phyloP scores from a whole-genome alignment of 2,888 invertebrate species.

The Tupiocoris notatus region DNA sequence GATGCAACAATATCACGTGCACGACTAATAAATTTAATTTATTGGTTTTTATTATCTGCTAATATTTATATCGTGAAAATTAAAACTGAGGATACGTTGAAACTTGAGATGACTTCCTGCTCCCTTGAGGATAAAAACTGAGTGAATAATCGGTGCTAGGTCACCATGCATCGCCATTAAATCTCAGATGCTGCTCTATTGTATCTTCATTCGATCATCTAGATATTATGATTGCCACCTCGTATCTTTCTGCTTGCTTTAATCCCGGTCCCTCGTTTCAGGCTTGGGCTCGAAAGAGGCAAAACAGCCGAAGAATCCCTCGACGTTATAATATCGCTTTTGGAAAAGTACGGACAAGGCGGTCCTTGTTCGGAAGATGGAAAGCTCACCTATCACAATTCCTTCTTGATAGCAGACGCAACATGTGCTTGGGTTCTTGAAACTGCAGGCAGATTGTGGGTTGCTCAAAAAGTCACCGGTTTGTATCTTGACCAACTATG shows the following conservation, averaged over 20 bases:
- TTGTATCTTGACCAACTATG: too few relatives aligned
- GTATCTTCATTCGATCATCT: background rate
- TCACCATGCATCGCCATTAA: too few relatives aligned
- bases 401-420: slow-evolving; percentile 71
- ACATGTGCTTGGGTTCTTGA: slow-evolving; percentile 71
- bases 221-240: background rate
- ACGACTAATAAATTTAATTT: too few relatives aligned
- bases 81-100: too few relatives aligned
- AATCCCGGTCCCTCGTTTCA: slow-evolving; percentile 20
- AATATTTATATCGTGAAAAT: too few relatives aligned
- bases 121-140: too few relatives aligned
- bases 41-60: too few relatives aligned
- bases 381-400: slow-evolving; percentile 64
- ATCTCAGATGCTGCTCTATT: too few relatives aligned
- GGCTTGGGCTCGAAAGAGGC: slow-evolving; percentile 67
- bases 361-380: slow-evolving; percentile 66
- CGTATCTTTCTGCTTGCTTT: slow-evolving; percentile 54
- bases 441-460: slow-evolving; percentile 76
- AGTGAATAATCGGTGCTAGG: too few relatives aligned
- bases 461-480: slow-evolving; percentile 66
- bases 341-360: slow-evolving; percentile 69
- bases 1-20: too few relatives aligned
- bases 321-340: slow-evolving; percentile 63
- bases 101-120: too few relatives aligned
- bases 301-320: slow-evolving; percentile 66